Base-by-base conservation (phyloP, 2,888 invertebrate genomes). In the Yponomeuta plumbellus region DNA sequence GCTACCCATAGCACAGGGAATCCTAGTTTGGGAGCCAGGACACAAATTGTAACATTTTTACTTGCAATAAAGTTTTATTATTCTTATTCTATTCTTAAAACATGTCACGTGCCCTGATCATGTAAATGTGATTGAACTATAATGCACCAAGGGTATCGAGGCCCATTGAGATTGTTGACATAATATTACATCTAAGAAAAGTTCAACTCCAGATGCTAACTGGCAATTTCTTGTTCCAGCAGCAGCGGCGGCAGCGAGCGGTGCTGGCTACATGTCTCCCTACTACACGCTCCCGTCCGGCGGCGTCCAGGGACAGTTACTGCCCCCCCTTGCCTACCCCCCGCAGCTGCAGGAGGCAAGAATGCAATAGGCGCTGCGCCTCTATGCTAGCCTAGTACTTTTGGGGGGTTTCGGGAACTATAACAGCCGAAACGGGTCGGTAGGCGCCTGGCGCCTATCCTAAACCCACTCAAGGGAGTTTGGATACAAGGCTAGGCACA, bases 261-360 rank as follows among this genome's bases (percentile, higher is more conserved):
- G 94, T 2, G 94, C 95, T 21, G 94, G 95, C 74, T 95, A 95
- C 81, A 92, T 95, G 87, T 93, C 94, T 22, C 95, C 94, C 0
- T 96, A 96, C 84, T 95, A 95, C 73, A 84, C 95, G 56, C 85
- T 96, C 71, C 95, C 94, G 6, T 84, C 88, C 0, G 93, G 93
- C 34, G 93, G 94, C 11, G 87, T 92, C 11, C 93, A 91, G 68
- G 89, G 88, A 0, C 94, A 93, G 22, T 92, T 94, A 13, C 93
- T 95, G 71, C 95, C 95, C 1, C 94, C 93, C 1, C 92, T 93
- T 40, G 85, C 93, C 11, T 93, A 93, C 78, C 92, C 93, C n/a
- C 93, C 93, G 64, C 93, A 94, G 68, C 92, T 96, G 68, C 95
- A 96, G 84, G 96, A 95, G 83, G 95, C 96, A 63, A 91, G 96